phyloP scores from a whole-genome alignment of 2,888 invertebrate species.

The Habroteleia sp. region DNA sequence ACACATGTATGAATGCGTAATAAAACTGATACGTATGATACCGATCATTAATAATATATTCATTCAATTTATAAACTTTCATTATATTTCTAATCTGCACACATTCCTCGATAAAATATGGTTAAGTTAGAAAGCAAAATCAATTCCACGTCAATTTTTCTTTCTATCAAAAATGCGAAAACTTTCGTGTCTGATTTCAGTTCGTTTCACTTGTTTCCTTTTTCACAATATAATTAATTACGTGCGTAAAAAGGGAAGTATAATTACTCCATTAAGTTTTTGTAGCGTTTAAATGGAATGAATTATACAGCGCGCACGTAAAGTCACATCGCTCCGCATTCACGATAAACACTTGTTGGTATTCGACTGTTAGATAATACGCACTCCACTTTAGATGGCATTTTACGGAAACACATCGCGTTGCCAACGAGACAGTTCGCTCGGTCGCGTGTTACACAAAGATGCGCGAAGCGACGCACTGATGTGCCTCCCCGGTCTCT shows the following conservation, averaged over 20 bases:
- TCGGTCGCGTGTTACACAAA: constrained; percentile 30
- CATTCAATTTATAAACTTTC: no score
- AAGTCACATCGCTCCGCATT: constrained; percentile 20
- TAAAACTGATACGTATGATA: no score
- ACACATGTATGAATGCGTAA: no score
- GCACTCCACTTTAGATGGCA: constrained; percentile 38
- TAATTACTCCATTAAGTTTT: constrained; percentile 23
- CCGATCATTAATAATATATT: no score
- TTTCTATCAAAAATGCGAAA: no score
- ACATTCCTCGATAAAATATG: no score
- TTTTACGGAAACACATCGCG: constrained; percentile 31
- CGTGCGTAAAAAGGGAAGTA: constrained; percentile 1
- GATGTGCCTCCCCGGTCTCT: constrained; percentile 31
- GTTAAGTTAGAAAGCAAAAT: no score
- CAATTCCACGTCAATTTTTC: no score
- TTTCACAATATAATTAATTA: not conserved
- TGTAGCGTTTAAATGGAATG: constrained; percentile 11
- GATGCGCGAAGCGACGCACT: constrained; percentile 48
- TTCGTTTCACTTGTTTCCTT: no score
- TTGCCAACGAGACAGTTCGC: constrained; percentile 5
- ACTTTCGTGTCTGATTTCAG: no score
- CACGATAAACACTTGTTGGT: constrained; percentile 57
- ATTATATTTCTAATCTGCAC: no score
- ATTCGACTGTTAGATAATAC: constrained; percentile 45
- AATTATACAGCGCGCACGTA: constrained; percentile 20